phyloP scores from a whole-genome alignment of 2,113 vertebrate genomes.

The Garra rufa region DNA sequence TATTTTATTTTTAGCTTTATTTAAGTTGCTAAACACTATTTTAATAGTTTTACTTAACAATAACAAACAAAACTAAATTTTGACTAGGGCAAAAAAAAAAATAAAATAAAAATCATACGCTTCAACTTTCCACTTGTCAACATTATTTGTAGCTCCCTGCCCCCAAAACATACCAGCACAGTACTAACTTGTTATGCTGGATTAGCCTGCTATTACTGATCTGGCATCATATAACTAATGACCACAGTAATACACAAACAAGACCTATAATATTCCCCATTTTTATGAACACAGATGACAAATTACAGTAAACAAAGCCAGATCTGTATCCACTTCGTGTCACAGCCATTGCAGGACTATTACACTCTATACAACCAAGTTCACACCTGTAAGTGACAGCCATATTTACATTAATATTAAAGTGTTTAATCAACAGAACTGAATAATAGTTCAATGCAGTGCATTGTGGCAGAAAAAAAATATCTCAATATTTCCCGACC shows the following conservation, averaged over 20 bases:
- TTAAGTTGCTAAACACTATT: neutral
- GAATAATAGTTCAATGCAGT: neutral
- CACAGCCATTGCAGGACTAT: neutral
- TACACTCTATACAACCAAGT: neutral
- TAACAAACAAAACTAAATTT: neutral
- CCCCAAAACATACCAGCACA: neutral
- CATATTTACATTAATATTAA: neutral
- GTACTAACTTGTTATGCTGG: neutral
- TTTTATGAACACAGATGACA: neutral
- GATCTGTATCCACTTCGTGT: neutral
- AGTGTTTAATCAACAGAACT: neutral
- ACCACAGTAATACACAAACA: neutral
- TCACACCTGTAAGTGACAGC: neutral
- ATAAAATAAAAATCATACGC: neutral
- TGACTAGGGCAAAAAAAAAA: too few relatives aligned
- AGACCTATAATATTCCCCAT: neutral
- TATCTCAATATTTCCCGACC: neutral
- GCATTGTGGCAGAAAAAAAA: neutral
- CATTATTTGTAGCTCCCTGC: neutral
- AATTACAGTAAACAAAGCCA: neutral
- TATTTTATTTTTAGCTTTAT: neutral
- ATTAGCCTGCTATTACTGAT: neutral
- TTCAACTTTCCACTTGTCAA: neutral
- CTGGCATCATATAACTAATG: neutral
- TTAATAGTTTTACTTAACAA: neutral